Base-by-base conservation (phyloP, 2,113 vertebrate genomes). In the Oophaga pumilio region DNA sequence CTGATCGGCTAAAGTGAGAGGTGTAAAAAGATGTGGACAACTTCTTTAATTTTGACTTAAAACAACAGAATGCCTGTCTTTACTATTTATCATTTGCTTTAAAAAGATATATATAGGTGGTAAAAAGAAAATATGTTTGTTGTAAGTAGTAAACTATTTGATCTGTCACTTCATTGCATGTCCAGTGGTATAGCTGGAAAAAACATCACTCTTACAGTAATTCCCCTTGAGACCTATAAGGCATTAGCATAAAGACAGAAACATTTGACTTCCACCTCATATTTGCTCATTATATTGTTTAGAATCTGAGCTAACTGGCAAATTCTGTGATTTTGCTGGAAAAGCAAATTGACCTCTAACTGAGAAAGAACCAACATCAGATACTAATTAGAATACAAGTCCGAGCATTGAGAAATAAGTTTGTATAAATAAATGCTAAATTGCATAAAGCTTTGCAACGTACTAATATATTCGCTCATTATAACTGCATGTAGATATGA, bases 201-300 rank as follows among this genome's bases (percentile, higher is more conserved):
- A 86, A 69, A 69, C 62, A 85, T 68, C 28, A 66, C 6, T 56
- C 60, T 68, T 60, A 56, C 56, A 53, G 60, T 56, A 26, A 60
- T 79, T 86, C 50, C 85, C 22, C 85, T 64, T 68, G 76, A 86
- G 85, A 79, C 57, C 15, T 86, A 79, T 69, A 78, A 57, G n/a
- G 68, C 22, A 79, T 79, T 79, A 79, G 60, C 76, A 86, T 79
- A 50, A 60, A 79, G 85, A 49, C 28, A 68, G 60, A 79, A 79
- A 69, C n/a, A 68, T 86, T 86, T 77, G 59, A 79, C 62, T 79
- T 50, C 4, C 24, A 68, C 43, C 59, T 85, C 43, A 78, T 11
- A 86, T 76, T 86, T 86, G 43, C 76, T 86, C 85, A 86, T 86
- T 86, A 79, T 68, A 86, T 86, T 86, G 85, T 86, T 69, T 79